These are phyloP conservation scores for Drosophila lowei DNA, from an alignment of 1,140 invertebrate genomes.

Conservation along the genomic window DNA sequence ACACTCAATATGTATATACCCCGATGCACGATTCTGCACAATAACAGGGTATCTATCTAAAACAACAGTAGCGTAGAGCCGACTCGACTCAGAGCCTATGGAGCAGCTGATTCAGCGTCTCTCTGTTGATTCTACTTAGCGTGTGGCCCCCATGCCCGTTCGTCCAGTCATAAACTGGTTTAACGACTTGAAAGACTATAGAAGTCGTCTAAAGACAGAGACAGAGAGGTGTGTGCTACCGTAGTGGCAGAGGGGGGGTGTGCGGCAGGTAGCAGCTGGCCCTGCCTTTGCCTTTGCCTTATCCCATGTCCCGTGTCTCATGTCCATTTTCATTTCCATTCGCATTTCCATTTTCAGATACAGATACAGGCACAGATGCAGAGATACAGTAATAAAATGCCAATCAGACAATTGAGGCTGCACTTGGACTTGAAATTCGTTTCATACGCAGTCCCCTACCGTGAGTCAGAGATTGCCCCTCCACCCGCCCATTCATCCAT, in stretches of 20 bases:
- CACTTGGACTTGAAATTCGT: conserved; percentile 50
- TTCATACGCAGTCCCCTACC: background rate
- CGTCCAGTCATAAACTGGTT: conserved; percentile 72
- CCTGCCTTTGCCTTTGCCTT: too few species aligned
- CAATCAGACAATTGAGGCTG: conserved; percentile 31
- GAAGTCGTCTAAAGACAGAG: background rate
- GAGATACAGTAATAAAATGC: conserved; percentile 1
- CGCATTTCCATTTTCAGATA: background rate
- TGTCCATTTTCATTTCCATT: conserved; percentile 8
- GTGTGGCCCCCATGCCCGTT: conserved; percentile 49
- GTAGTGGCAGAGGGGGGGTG: background rate
- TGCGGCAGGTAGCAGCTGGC: conserved; percentile 6
- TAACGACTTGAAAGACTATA: conserved; percentile 67
- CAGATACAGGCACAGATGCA: background rate
- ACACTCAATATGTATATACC: too few species aligned
- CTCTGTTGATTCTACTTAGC: conserved; percentile 69
- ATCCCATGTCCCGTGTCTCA: conserved; percentile 1
- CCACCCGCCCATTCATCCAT: background rate
- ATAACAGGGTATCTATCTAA: too few species aligned
- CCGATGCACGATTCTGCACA: too few species aligned
- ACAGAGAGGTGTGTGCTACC: background rate
- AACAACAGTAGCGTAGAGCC: conserved; percentile 18
- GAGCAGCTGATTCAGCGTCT: conserved; percentile 51
- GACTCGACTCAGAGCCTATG: background rate
- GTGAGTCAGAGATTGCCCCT: too few species aligned